Evolutionary conservation across 2,888 invertebrate species (phyloP), one percentile per base, ranked within the genome.

Genomic region (Chalcosyrphus nemorum): DNA sequence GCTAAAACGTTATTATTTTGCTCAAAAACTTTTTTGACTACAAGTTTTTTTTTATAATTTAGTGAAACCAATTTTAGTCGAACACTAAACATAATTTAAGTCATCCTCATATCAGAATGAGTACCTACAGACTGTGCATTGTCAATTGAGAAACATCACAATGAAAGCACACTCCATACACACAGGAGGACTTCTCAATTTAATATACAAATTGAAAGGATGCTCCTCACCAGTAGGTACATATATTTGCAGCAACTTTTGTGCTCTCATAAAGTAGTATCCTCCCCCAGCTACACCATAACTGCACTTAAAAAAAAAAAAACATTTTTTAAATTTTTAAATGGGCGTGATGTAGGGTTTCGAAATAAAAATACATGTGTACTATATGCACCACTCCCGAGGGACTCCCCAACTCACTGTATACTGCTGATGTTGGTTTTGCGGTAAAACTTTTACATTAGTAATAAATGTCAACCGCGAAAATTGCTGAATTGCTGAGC

Each of bases 381-480:
- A 35, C 19, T 17, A 9, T 35, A 32, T 45, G 35, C 57, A 70
- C 32, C 15, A 32, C 11, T 24, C 70, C 68, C 45, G 21, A 13
- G 45, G 32, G 32, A 45, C 27, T n/a, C n/a, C 9, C 21, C 17
- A 11, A 7, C 17, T 15, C 24, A 4, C 24, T 24, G 5, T 61
- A 21, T 59, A 41, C 45, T 54, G 17, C 72, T 74, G 41, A 68
- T 82, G 72, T 82, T 72, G 78, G 56, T 82, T 81, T 65, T 78
- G 72, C 41, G 72, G 72, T 78, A 41, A 32, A 78, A 68, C 72
- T 74, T 57, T 54, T 82, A 78, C 78, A 82, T 78, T 59, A 82
- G 72, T 68, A 57, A 82, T 72, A 77, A 82, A 78, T 78, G 54
- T 78, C 78, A 82, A 72, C 78, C 66, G 47, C 82, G 72, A 68